Base-by-base conservation (phyloP, 2,113 vertebrate species). In the Pipa parva region DNA sequence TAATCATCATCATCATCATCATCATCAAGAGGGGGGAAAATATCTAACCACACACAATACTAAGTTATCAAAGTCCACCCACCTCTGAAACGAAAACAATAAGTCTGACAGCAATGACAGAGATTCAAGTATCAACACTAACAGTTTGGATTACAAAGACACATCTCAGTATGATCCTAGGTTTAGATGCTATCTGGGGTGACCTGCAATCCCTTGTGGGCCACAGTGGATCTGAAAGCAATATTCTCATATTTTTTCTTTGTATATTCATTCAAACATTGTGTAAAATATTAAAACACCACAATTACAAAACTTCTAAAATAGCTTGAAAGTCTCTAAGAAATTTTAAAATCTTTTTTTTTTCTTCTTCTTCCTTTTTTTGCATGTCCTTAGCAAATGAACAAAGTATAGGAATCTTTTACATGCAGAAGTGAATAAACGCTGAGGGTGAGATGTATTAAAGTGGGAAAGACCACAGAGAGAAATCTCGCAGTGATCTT, bases 241-340 rank as follows among this genome's bases (percentile, higher is more conserved):
- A 6, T 6, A 5, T 81, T 77, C 80, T 88, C 88, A 87, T 88
- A 87, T 71, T 79, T 80, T 80, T 73, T 83, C 81, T 87, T 88
- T 90, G 88, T 88, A 89, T 86, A 90, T 83, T 88, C 87, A 87
- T 85, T 42, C 17, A n/a, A 42, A 36, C 77, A 83, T 88, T 84
- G 81, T 88, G 85, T 83, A 89, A 88, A 88, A 90, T 89, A 89
- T 88, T 86, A 89, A 89, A 87, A 88, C 87, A 89, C 85, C 84
- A 89, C 85, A 86, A 86, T 89, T 90, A 89, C 87, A 90, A 90
- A 89, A 90, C 87, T 86, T 89, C 84, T 89, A 89, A 88, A 89
- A 90, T 88, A 88, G 85, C 86, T 85, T 87, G 89, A 88, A 91
- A 87, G 85, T 85, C 80, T 83, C 85, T 87, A 89, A 86, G 87